Evolutionary conservation across 2,113 vertebrate genomes (phyloP), one percentile per base, ranked within the genome.

Genomic region (Natator depressus): DNA sequence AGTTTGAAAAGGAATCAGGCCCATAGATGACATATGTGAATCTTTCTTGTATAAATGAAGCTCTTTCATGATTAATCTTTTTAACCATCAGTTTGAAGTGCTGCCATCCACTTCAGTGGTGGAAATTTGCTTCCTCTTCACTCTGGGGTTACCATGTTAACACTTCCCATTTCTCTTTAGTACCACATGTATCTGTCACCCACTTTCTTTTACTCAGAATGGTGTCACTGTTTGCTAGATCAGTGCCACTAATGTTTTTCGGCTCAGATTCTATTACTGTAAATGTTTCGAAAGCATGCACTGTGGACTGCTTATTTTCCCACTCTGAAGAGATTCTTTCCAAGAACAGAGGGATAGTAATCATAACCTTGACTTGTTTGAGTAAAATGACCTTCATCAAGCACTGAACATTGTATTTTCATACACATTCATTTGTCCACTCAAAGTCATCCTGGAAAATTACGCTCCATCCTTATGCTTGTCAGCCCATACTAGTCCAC

Each of bases 361-460:
- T 42, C 2, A 0, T 14, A 22, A 22, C 16, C 47, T 62, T 1
- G 4, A 10, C 1, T 80, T 27, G 80, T 80, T 47, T 0, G 1
- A 2, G 42, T 14, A 0, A 0, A 2, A 2, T 5, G 29, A 29
- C 55, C 49, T 25, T 27, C 50, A 1, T 59, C 1, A 10, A 27
- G 82, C 35, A 3, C 42, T 11, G 59, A 29, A 29, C 42, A 3
- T 50, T 6, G 49, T 29, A 46, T 35, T 85, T 88, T 85, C 50
- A 38, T 82, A 76, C 53, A 10, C 27, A 24, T 3, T 14, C 25
- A 57, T 53, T 84, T 78, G 42, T 89, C 24, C 42, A 62, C 38
- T 12, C 82, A 82, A 88, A 94, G 87, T 57, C 53, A 69, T 29
- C 49, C 81, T 79, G 29, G 80, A 81, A 89, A 69, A 6, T 5